Percentiles rank a stretch among this genome's conserved stretches.
Conservation (phyloP, 2,113 vertebrate species). For the Peucedramus taeniatus region DNA sequence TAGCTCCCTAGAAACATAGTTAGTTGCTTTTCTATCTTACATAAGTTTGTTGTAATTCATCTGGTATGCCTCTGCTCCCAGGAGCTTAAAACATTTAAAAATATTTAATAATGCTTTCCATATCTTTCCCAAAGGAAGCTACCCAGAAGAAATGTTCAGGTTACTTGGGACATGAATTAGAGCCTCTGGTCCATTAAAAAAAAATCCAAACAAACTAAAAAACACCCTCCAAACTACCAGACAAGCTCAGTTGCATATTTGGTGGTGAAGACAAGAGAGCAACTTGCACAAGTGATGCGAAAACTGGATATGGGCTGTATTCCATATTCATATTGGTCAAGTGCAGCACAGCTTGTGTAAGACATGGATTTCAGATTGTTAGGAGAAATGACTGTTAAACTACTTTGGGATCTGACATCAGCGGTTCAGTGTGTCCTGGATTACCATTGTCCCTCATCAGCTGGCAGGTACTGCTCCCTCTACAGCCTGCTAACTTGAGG, state of each 20-base stretch:
- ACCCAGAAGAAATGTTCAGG: neutral
- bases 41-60: neutral
- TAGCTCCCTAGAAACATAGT: neutral
- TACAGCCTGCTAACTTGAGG: neutral
- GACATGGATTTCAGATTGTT: neutral
- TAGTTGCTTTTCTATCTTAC: neutral
- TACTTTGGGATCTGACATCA: neutral
- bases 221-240: neutral
- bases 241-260: neutral
- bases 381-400: neutral
- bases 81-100: neutral
- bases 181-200: neutral
- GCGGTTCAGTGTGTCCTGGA: neutral
- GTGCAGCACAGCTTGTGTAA: neutral
- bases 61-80: neutral
- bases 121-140: neutral
- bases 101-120: neutral
- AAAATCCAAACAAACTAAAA: neutral
- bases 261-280: neutral
- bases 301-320: neutral
- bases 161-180: neutral
- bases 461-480: neutral
- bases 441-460: neutral
- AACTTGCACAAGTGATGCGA: neutral
- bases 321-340: fast-evolving